Evolutionary conservation across 2,888 invertebrate species (phyloP).

Genomic region (Monochamus alternatus): DNA sequence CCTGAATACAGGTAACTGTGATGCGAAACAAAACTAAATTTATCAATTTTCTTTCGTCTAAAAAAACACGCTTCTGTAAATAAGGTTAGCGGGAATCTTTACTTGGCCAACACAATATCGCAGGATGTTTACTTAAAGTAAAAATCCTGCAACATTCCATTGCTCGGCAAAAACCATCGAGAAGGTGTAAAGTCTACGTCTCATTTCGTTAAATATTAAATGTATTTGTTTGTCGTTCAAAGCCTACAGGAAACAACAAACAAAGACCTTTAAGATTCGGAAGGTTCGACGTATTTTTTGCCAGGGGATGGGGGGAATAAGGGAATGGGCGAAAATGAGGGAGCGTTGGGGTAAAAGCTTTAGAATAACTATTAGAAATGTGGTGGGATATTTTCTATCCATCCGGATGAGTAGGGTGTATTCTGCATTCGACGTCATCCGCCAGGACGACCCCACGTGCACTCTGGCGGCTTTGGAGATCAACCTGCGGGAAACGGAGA

Average conservation of each 20-base stretch:
- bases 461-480: slow-evolving; percentile 44
- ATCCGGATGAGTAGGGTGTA: slow-evolving; percentile 35
- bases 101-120: no score
- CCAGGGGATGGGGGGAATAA: not conserved
- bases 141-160: not conserved
- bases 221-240: not conserved
- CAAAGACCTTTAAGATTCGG: not conserved
- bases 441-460: slow-evolving; percentile 43
- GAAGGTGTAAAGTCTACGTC: no score
- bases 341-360: no score
- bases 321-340: no score
- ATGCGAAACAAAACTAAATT: no score
- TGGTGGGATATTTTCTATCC: no score
- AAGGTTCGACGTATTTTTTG: not conserved
- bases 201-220: no score
- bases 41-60: no score
- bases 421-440: slow-evolving; percentile 50
- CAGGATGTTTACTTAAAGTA: not conserved
- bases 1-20: no score
- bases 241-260: not conserved
- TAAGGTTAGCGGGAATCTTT: no score
- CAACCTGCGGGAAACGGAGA: slow-evolving; percentile 47
- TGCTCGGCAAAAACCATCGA: not conserved
- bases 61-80: no score
- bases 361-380: no score